These are phyloP conservation scores for Ellobium chinense DNA, from an alignment of 2,888 invertebrate species.

Conservation along the genomic window DNA sequence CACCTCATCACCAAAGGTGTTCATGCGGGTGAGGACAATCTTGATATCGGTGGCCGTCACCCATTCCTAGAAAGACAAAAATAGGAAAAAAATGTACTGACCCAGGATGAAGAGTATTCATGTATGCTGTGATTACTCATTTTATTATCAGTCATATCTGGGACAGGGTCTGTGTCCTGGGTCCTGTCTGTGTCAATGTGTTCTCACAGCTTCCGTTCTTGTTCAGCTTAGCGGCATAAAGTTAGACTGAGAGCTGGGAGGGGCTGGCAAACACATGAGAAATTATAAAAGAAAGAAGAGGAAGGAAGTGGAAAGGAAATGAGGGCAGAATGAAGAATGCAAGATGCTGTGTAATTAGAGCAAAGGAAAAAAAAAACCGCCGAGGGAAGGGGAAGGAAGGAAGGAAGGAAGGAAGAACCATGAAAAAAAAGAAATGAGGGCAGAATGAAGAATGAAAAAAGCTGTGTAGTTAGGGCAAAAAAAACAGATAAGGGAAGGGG, in stretches of 20 bases:
- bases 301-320: neutral
- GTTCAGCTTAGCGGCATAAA: too few species aligned
- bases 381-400: neutral
- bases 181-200: too few species aligned
- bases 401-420: neutral
- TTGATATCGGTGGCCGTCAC: conserved; percentile 97
- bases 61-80: conserved; percentile 85
- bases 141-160: too few species aligned
- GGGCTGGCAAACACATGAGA: too few species aligned
- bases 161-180: too few species aligned
- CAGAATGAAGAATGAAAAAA: neutral
- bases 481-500: too few species aligned
- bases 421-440: neutral
- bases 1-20: conserved; percentile 99
- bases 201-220: too few species aligned
- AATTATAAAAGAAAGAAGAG: too few species aligned
- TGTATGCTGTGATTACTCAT: too few species aligned
- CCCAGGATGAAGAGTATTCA: neutral
- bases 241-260: too few species aligned
- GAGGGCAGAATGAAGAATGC: neutral
- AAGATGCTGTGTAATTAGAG: neutral
- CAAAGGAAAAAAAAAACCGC: neutral
- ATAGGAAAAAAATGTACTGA: neutral
- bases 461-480: too few species aligned
- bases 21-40: conserved; percentile 93